Conservation (phyloP, 2,113 vertebrate species). For the Edolisoma coerulescens region DNA sequence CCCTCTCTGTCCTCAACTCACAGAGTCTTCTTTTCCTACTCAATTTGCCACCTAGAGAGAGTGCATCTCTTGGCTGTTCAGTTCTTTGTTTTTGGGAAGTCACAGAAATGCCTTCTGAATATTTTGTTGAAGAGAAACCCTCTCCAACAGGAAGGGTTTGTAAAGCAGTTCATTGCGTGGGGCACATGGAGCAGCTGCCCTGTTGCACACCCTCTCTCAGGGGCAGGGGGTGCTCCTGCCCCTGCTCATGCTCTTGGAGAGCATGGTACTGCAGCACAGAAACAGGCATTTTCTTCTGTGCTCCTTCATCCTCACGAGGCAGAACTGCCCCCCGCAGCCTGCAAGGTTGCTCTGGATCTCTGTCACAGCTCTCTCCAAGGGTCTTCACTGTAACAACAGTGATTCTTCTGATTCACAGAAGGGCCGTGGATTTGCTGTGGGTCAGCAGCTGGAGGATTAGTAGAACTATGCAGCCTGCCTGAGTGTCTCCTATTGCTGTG, state of each 20-base stretch:
- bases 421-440: background rate
- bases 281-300: background rate
- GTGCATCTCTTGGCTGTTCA: accelerated
- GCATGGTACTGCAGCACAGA: accelerated
- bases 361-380: background rate
- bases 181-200: accelerated
- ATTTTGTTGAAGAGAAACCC: background rate
- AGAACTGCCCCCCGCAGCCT: background rate
- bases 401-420: background rate
- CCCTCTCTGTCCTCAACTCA: background rate
- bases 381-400: background rate
- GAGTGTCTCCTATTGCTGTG: background rate
- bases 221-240: background rate
- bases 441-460: background rate
- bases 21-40: background rate
- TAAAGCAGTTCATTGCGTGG: background rate
- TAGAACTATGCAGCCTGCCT: background rate
- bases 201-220: accelerated
- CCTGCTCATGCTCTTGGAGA: background rate
- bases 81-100: no score
- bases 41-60: background rate
- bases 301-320: background rate
- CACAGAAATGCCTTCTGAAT: background rate
- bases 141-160: background rate
- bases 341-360: background rate